These are phyloP conservation scores for Tachina lurida DNA, from an alignment of 2,888 invertebrate species.

Conservation along the genomic window DNA sequence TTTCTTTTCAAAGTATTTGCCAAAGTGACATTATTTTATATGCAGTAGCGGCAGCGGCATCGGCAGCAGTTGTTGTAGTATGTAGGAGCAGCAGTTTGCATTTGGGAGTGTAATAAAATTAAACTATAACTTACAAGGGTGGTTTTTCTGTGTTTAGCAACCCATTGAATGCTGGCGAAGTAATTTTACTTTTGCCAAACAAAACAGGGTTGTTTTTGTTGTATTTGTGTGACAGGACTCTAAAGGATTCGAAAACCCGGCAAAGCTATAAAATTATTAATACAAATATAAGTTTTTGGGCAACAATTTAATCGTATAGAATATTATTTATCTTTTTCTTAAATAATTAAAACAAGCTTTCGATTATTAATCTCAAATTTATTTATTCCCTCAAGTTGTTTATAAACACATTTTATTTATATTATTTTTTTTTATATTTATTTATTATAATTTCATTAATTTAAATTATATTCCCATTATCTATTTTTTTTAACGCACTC, in stretches of 20 bases:
- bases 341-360: too few relatives aligned
- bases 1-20: constrained; percentile 49
- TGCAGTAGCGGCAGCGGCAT: constrained; percentile 3
- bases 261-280: too few relatives aligned
- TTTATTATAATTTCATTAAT: constrained; percentile 48
- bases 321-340: too few relatives aligned
- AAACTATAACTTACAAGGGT: constrained; percentile 59
- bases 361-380: background rate
- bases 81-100: constrained; percentile 48
- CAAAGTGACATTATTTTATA: constrained; percentile 59
- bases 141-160: constrained; percentile 37
- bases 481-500: constrained; percentile 64
- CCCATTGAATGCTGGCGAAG: constrained; percentile 11
- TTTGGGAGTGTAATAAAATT: constrained; percentile 45
- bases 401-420: constrained; percentile 2
- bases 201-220: constrained; percentile 68
- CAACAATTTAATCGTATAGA: background rate
- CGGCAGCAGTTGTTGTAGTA: constrained; percentile 10
- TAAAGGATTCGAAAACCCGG: constrained; percentile 8
- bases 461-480: constrained; percentile 36
- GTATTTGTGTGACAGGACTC: constrained; percentile 17
- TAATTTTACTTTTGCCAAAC: constrained; percentile 40
- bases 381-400: constrained; percentile 19
- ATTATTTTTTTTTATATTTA: constrained; percentile 38
- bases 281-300: background rate